These are phyloP conservation scores for Malthinus seriepunctatus DNA, from an alignment of 2,888 invertebrate genomes.

Conservation along the genomic window DNA sequence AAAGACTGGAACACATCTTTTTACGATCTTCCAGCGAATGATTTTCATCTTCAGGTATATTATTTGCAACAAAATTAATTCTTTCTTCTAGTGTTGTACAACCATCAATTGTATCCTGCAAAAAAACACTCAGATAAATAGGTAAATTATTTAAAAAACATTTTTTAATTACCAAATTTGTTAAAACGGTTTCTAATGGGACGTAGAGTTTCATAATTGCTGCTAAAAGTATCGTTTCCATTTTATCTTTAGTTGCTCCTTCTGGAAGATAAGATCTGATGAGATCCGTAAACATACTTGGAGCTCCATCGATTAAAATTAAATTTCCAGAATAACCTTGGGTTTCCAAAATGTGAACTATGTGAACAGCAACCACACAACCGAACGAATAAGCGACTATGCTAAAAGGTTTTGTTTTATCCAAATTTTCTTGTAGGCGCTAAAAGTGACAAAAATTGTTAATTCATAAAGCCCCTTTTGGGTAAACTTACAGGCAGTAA, in stretches of 20 bases:
- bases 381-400: constrained; percentile 92
- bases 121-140: not conserved
- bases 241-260: constrained; percentile 53
- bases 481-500: constrained; percentile 53
- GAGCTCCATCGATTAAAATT: constrained; percentile 77
- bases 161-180: not conserved
- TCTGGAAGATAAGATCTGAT: constrained; percentile 18
- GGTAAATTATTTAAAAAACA: too few species aligned
- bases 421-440: not conserved
- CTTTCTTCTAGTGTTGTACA: not conserved
- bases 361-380: constrained; percentile 73
- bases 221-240: constrained; percentile 60
- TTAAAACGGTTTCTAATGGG: constrained; percentile 9
- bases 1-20: constrained; percentile 54
- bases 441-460: too few species aligned
- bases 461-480: too few species aligned
- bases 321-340: constrained; percentile 67
- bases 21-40: constrained; percentile 48
- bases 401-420: constrained; percentile 60
- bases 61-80: not conserved
- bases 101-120: not conserved
- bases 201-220: constrained; percentile 54
- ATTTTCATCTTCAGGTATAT: not conserved
- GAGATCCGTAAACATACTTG: constrained; percentile 54
- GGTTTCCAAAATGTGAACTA: constrained; percentile 72